Conservation (phyloP, 2,888 invertebrate species). For the Cremastinae sp. region DNA sequence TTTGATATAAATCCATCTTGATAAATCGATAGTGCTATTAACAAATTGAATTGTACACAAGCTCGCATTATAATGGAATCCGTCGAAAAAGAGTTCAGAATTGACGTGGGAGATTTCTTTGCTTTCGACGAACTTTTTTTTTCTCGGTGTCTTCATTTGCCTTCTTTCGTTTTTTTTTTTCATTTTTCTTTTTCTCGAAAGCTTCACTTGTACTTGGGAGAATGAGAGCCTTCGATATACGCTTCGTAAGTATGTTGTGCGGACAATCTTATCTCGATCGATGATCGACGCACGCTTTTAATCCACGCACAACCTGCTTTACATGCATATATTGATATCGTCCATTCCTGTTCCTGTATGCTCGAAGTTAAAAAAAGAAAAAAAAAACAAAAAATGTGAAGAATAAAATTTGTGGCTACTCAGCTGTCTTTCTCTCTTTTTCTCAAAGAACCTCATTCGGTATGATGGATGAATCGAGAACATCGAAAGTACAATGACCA, state of each 20-base stretch:
- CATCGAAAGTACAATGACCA: constrained; percentile 35
- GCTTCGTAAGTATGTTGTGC: constrained; percentile 51
- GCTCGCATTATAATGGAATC: constrained; percentile 45
- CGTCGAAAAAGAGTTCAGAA: constrained; percentile 2
- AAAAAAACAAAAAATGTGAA: neutral
- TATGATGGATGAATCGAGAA: constrained; percentile 53
- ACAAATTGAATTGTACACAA: constrained; percentile 75
- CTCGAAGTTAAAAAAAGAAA: neutral
- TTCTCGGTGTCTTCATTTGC: constrained; percentile 46
- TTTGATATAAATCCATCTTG: constrained; percentile 65
- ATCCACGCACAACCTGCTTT: constrained; percentile 13
- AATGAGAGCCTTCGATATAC: constrained; percentile 41
- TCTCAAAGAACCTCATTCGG: constrained; percentile 30
- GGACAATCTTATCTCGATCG: constrained; percentile 56
- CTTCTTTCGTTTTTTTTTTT: constrained; percentile 4
- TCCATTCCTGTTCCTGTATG: neutral
- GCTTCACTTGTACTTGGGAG: constrained; percentile 29
- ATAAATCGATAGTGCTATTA: constrained; percentile 73
- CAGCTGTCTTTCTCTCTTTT: constrained; percentile 38
- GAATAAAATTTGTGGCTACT: constrained; percentile 42
- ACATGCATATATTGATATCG: constrained; percentile 11
- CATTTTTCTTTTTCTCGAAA: neutral
- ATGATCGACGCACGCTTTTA: constrained; percentile 48
- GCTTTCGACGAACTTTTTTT: constrained; percentile 29
- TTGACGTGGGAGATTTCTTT: constrained; percentile 17